phyloP scores from a whole-genome alignment of 2,888 invertebrate species.

The Mimumesa dahlbomi region DNA sequence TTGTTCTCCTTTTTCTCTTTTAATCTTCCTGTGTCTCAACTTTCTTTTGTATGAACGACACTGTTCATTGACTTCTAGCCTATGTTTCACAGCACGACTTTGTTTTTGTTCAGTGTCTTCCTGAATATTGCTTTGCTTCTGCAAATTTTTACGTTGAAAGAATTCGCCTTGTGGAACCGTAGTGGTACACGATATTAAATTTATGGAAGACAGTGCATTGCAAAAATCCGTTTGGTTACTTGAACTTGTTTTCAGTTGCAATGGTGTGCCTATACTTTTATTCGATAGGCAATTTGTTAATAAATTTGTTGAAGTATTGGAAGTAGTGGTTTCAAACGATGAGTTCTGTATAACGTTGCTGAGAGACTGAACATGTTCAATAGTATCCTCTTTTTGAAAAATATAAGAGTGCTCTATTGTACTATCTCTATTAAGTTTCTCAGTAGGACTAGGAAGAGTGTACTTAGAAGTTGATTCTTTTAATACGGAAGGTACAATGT shows the following conservation, averaged over 20 bases:
- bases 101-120: slow-evolving; percentile 9
- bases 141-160: slow-evolving; percentile 3
- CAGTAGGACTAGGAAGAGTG: slow-evolving; percentile 21
- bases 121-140: slow-evolving; percentile 11
- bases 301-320: slow-evolving; percentile 22
- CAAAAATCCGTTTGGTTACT: slow-evolving; percentile 14
- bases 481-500: slow-evolving; percentile 31
- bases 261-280: slow-evolving; percentile 11
- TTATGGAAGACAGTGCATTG: slow-evolving; percentile 36
- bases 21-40: slow-evolving; percentile 20
- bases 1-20: slow-evolving; percentile 1
- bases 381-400: slow-evolving; percentile 36
- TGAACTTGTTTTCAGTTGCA: slow-evolving; percentile 10
- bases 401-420: slow-evolving; percentile 37
- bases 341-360: slow-evolving; percentile 7
- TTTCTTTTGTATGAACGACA: slow-evolving; percentile 13
- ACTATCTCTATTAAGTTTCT: slow-evolving; percentile 35
- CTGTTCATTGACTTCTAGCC: slow-evolving; percentile 20
- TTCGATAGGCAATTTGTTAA: slow-evolving; percentile 20
- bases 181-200: slow-evolving; percentile 20
- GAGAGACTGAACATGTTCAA: slow-evolving; percentile 33
- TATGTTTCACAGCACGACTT: slow-evolving; percentile 9
- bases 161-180: not conserved
- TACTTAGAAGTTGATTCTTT: slow-evolving; percentile 27
- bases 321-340: slow-evolving; percentile 20